Evolutionary conservation across 2,888 invertebrate genomes (phyloP).

Genomic region (Sylvicola fuscatus): DNA sequence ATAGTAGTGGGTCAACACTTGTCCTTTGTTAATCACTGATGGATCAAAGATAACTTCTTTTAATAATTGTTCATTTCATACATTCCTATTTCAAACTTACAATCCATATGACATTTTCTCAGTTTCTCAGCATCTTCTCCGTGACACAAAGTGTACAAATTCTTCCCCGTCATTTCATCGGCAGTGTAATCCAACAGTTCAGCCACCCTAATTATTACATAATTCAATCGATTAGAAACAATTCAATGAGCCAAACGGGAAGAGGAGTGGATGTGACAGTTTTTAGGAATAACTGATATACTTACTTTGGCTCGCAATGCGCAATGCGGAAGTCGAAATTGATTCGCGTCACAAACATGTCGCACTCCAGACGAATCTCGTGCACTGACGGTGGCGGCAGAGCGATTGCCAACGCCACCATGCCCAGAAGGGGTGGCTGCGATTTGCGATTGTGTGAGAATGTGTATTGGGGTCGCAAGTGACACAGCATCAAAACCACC

Average conservation of each 20-base stretch:
- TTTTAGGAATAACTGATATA: constrained; percentile 7
- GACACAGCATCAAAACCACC: constrained; percentile 85
- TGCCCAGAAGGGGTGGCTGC: constrained; percentile 69
- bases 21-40: constrained; percentile 89
- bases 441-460: constrained; percentile 79
- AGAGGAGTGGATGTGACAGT: no score
- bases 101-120: constrained; percentile 83
- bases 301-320: constrained; percentile 89
- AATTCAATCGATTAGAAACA: no score
- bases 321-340: constrained; percentile 92
- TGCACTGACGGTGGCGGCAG: constrained; percentile 93
- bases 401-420: constrained; percentile 91
- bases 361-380: constrained; percentile 84
- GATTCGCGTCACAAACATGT: constrained; percentile 92
- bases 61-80: no score
- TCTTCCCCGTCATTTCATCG: constrained; percentile 84
- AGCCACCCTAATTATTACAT: constrained; percentile 44
- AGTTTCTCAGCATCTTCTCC: constrained; percentile 89
- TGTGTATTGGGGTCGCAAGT: constrained; percentile 80
- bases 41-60: no score
- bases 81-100: constrained; percentile 42
- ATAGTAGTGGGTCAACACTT: constrained; percentile 90
- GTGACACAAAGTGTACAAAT: constrained; percentile 85
- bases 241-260: no score
- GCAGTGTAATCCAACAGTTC: constrained; percentile 84